Conservation (phyloP, 2,797 vertebrate genomes). For the Dermochelys coriacea region DNA sequence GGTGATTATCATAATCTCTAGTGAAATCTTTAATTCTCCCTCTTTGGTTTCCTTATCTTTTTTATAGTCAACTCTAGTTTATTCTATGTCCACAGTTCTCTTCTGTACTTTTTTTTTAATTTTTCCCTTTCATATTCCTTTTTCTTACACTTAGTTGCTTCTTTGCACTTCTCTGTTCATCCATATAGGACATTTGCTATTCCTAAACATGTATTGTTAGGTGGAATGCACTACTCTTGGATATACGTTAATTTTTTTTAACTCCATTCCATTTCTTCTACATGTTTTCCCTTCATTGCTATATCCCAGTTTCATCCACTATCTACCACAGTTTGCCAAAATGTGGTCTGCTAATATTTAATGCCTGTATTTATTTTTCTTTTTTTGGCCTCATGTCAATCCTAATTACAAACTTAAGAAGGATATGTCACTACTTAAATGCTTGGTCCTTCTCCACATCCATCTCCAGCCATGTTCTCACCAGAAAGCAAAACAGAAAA, state of each 20-base stretch:
- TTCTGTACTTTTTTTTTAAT: neutral
- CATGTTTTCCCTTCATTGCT: neutral
- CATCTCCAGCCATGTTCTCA: neutral
- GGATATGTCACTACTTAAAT: neutral
- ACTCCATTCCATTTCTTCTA: neutral
- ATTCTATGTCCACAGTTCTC: neutral
- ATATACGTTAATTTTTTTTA: neutral
- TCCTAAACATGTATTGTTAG: neutral
- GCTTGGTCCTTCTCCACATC: neutral
- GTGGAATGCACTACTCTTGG: neutral
- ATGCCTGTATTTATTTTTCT: neutral
- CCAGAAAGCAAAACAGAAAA: neutral
- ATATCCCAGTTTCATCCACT: neutral
- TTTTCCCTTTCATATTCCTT: neutral
- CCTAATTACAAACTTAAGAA: neutral
- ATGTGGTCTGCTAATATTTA: neutral
- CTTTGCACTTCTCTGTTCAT: neutral
- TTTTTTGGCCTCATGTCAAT: neutral
- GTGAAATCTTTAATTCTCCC: neutral
- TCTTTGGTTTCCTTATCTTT: neutral
- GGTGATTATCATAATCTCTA: neutral
- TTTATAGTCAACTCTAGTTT: neutral
- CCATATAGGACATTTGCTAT: neutral
- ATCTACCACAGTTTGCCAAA: neutral
- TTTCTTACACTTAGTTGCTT: neutral